Evolutionary conservation across 2,888 invertebrate genomes (phyloP).

Genomic region (Sphecodes monilicornis): DNA sequence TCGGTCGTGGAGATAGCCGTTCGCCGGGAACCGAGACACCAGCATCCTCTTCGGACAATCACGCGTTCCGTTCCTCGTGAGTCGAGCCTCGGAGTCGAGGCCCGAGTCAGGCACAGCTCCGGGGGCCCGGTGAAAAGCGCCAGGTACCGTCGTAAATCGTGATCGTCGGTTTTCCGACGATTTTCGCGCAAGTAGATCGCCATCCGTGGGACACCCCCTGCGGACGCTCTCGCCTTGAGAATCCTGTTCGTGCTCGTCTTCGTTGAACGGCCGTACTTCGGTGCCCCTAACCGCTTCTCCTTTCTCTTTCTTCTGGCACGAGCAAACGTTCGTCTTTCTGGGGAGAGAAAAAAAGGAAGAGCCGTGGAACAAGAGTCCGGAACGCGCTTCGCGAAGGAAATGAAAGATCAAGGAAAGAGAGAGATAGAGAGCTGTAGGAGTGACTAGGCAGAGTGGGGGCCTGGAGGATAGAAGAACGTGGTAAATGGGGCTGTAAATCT

Average conservation of each 20-base stretch:
- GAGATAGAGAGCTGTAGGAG: not conserved
- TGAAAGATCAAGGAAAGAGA: conserved; percentile 26
- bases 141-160: conserved; percentile 66
- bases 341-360: conserved; percentile 33
- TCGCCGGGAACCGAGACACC: conserved; percentile 32
- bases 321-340: conserved; percentile 20
- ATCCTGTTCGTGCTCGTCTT: not conserved
- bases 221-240: conserved; percentile 43
- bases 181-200: conserved; percentile 48
- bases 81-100: not conserved
- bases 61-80: conserved; percentile 10
- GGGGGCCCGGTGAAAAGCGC: conserved; percentile 48
- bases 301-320: conserved; percentile 40
- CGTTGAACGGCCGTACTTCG: not conserved
- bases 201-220: conserved; percentile 43
- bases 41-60: conserved; percentile 55
- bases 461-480: conserved; percentile 58
- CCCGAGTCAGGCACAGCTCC: not conserved
- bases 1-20: conserved; percentile 65
- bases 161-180: conserved; percentile 26
- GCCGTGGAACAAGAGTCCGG: conserved; percentile 23
- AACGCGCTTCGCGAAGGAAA: conserved; percentile 30
- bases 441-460: not conserved
- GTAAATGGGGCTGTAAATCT: conserved; percentile 77
- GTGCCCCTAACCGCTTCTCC: not conserved